Base-by-base conservation (phyloP, 2,888 invertebrate species). In the Pharmacophagus antenor region DNA sequence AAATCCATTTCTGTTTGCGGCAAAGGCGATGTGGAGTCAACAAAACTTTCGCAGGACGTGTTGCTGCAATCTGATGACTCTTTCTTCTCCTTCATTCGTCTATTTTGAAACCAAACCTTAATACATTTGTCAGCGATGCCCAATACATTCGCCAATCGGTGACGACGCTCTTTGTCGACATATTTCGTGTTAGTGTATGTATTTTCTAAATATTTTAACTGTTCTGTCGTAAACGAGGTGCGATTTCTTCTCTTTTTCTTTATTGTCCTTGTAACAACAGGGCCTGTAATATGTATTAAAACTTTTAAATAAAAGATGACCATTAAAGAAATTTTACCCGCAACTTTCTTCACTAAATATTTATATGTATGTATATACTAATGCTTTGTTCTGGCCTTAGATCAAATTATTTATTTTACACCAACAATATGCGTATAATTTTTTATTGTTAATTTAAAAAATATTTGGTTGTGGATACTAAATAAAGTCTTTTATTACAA, bases 81-180 rank as follows among this genome's bases (percentile, higher is more conserved):
- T 68, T 92, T 93, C 72, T 94, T 95, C 67, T 88, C 88, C 63
- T 94, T 94, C 95, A 96, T 96, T 22, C 96, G 87, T 22, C 95
- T 88, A 73, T 96, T 96, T 74, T 96, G 96, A 76, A 96, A 96
- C 96, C 96, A 96, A 41, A 96, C 93, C 79, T 96, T 96, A 58
- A 96, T 93, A 74, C 94, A 94, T 56, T 94, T 91, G 68, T 96
- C 95, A 1, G 92, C 91, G 2, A 96, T 87, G 49, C 89, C 90
- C 0, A 96, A 82, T 1, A 79, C 67, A 0, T 91, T 78, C 0
- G 96, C 93, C 74, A 96, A 88, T 66, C 94, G 92, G 44, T 92
- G 93, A 42, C 96, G 90, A 44, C 92, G 82, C 0, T 93, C 92
- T 2, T 94, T 85, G 68, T 93, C 93, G 1, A 96, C 82, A 75